These are phyloP conservation scores for Alces alces DNA, from an alignment of 2,113 vertebrate species.

Conservation along the genomic window DNA sequence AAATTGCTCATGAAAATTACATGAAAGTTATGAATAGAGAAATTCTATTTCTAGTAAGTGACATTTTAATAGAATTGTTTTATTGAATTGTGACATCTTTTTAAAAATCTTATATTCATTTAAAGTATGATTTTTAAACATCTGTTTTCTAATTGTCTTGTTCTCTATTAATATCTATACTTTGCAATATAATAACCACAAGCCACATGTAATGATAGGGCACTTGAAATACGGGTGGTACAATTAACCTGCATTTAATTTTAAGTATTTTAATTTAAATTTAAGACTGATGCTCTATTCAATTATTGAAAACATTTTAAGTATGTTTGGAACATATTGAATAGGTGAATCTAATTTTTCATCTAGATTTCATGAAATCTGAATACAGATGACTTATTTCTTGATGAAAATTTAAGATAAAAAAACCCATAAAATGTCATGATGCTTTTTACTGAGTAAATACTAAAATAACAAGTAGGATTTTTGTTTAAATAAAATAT, in stretches of 20 bases:
- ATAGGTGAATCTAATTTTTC: neutral
- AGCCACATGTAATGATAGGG: neutral
- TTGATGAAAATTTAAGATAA: neutral
- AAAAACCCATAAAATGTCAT: neutral
- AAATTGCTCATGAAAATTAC: neutral
- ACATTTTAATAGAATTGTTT: neutral
- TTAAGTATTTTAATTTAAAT: neutral
- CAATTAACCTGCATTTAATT: neutral
- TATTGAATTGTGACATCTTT: neutral
- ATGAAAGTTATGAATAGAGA: neutral
- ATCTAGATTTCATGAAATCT: neutral
- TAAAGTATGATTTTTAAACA: neutral
- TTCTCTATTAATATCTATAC: neutral
- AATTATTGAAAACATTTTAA: neutral
- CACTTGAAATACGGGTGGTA: neutral
- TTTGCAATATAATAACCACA: neutral
- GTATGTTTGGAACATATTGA: neutral
- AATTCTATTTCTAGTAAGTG: neutral
- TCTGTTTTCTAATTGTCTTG: neutral
- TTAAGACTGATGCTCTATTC: neutral
- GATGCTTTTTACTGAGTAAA: neutral
- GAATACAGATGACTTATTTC: neutral
- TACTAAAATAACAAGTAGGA: neutral
- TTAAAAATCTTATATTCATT: neutral
- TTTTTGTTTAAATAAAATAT: neutral